Base-by-base conservation (phyloP, 23 tunicate genomes). In the Botrylloides violaceus region DNA sequence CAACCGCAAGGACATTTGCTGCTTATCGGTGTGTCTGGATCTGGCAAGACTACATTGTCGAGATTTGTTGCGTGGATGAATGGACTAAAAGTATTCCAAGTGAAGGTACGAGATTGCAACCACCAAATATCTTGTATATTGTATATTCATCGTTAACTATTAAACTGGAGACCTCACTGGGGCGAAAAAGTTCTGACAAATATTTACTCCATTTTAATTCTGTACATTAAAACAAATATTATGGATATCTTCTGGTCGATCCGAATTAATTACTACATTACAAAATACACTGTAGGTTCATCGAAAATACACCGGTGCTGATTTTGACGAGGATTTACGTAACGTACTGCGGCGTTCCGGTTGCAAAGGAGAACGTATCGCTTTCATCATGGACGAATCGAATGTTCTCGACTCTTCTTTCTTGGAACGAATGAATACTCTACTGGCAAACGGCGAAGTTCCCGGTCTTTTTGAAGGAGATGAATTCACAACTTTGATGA, bases 51-150 rank as follows among this genome's bases (percentile, higher is more conserved):
- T 2, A 93, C 98, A 25, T 53, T 93, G 29, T 93, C 98, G 2
- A 56, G 98, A 66, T 93, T 93, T 56, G 98, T 93, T 36, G 98
- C 98, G 55, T 93, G 98, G 98, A 93, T 93, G 98, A 93, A 93
- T 66, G 98, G 98, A 6, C 57, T 93, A 35, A 76, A 72, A 27
- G 98, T 93, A 19, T 86, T 82, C 64, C 98, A 93, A 66, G 83
- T 93, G 62, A 93, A 93, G 85, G 97, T 83, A 58, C 31, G 63
- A 19, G 29, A 7, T 29, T 29, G 36, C 9, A 27, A 5, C 23
- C 64, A 59, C 25, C n/a, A 48, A 48, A 19, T 15, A 48, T 48
- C 55, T 48, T 15, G 55, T 48, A 12, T 48, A n/a, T n/a, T n/a
- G n/a, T n/a, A n/a, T n/a, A n/a, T n/a, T n/a, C n/a, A n/a, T n/a